Evolutionary conservation across 2,113 vertebrate genomes (phyloP).

Genomic region (Bucco capensis): DNA sequence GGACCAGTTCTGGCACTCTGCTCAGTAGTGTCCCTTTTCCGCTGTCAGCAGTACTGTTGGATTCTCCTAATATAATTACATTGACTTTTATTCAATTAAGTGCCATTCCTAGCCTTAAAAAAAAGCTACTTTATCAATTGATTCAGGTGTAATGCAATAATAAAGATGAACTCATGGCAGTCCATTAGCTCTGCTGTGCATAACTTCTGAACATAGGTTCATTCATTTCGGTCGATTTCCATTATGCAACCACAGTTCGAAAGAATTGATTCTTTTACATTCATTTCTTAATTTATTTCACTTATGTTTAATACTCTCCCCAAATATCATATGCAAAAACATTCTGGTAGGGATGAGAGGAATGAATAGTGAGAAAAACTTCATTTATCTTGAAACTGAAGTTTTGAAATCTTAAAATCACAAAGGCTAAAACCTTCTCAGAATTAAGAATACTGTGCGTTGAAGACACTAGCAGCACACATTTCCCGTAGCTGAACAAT

Average conservation of each 20-base stretch:
- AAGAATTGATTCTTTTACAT: slow-evolving; percentile 79
- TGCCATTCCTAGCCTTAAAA: slow-evolving; percentile 86
- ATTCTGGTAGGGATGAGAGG: not conserved
- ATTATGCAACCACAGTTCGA: slow-evolving; percentile 83
- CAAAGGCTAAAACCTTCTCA: not conserved
- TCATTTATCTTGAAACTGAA: not conserved
- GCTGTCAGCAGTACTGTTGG: slow-evolving; percentile 92
- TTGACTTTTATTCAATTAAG: slow-evolving; percentile 99
- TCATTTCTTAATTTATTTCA: slow-evolving; percentile 80
- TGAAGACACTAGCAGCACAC: not conserved
- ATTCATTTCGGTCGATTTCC: slow-evolving; percentile 84
- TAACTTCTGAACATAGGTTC: slow-evolving; percentile 79
- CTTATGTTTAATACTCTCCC: slow-evolving; percentile 73
- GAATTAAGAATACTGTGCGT: not conserved
- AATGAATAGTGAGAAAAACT: not conserved
- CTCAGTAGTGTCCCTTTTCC: slow-evolving; percentile 83
- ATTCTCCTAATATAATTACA: slow-evolving; percentile 93
- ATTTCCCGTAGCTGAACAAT: not conserved
- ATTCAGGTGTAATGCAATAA: slow-evolving; percentile 99
- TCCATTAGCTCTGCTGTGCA: slow-evolving; percentile 90
- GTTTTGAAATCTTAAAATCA: not conserved
- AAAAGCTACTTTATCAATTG: slow-evolving; percentile 98
- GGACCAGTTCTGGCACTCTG: slow-evolving; percentile 77
- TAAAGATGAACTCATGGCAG: slow-evolving; percentile 93
- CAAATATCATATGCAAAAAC: slow-evolving; percentile 67